Evolutionary conservation across 2,113 vertebrate genomes (phyloP).

Genomic region (Tretioscincus oriximinensis): DNA sequence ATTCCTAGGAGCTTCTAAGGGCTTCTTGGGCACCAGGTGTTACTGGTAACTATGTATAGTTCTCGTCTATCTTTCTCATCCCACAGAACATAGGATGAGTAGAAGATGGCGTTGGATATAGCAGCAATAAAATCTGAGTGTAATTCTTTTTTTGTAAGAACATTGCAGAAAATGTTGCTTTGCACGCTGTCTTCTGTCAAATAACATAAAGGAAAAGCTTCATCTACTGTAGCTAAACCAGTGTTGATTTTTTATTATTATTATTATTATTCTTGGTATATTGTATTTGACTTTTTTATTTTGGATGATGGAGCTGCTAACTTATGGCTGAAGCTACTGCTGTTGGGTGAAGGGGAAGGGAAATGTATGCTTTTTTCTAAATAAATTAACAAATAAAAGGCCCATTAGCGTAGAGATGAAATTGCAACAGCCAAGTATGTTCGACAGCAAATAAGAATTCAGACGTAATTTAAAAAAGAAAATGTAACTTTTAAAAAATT

Average conservation of each 20-base stretch:
- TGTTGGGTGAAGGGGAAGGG: constrained; percentile 30
- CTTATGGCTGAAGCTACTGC: constrained; percentile 40
- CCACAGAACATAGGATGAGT: constrained; percentile 54
- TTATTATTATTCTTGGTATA: neutral
- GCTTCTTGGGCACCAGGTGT: too few species aligned
- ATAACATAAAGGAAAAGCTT: constrained; percentile 56
- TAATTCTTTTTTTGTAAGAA: constrained; percentile 77
- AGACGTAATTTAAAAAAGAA: constrained; percentile 27
- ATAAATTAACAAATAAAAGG: constrained; percentile 13
- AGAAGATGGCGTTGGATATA: constrained; percentile 76
- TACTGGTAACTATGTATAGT: constrained; percentile 21
- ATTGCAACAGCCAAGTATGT: constrained; percentile 41
- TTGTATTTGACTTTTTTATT: constrained; percentile 28
- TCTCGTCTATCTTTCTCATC: constrained; percentile 40
- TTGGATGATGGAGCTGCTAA: constrained; percentile 44
- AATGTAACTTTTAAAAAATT: constrained; percentile 17
- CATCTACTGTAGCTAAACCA: constrained; percentile 51
- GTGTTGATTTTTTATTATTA: neutral
- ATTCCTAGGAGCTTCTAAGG: too few species aligned
- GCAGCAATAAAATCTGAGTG: constrained; percentile 86
- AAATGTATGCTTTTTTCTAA: constrained; percentile 39
- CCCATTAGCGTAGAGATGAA: constrained; percentile 33
- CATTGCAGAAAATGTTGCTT: constrained; percentile 74
- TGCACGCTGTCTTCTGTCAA: constrained; percentile 61
- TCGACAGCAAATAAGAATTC: constrained; percentile 34